Conservation (phyloP, 2,888 invertebrate genomes). For the Diplazon laetatorius region DNA sequence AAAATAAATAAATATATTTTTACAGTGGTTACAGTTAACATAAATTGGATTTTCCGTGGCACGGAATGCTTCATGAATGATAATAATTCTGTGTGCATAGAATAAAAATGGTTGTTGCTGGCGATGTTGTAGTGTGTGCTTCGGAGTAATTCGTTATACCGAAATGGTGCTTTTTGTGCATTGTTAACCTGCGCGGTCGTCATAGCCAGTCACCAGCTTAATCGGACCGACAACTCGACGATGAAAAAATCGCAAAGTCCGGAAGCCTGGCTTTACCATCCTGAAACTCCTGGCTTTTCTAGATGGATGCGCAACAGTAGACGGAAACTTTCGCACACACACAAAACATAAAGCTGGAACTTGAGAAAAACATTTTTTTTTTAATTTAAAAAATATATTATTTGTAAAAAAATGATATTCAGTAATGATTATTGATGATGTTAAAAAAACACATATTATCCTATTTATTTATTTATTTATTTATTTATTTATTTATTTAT, state of each 20-base stretch:
- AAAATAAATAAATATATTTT: no score
- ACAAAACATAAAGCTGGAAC: not conserved
- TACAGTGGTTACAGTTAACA: no score
- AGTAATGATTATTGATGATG: no score
- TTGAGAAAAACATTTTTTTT: not conserved
- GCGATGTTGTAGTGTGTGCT: constrained; percentile 27
- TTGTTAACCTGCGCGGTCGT: constrained; percentile 17
- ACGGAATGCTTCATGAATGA: not conserved
- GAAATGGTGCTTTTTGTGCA: constrained; percentile 5
- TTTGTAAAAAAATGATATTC: no score
- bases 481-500: no score
- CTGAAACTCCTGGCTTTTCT: constrained; percentile 34
- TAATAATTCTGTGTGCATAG: constrained; percentile 9
- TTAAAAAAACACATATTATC: no score
- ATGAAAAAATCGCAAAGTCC: constrained; percentile 5
- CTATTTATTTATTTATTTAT: no score
- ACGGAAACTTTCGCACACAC: constrained; percentile 16
- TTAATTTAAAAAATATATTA: not conserved
- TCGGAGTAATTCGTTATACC: constrained; percentile 14
- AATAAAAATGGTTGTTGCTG: constrained; percentile 22
- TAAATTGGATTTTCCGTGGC: not conserved
- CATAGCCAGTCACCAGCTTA: constrained; percentile 19
- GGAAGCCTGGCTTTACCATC: constrained; percentile 43
- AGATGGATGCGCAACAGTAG: constrained; percentile 29
- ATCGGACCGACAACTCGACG: not conserved